Evolutionary conservation across 2,888 invertebrate species (phyloP).

Genomic region (Tipula helvola): DNA sequence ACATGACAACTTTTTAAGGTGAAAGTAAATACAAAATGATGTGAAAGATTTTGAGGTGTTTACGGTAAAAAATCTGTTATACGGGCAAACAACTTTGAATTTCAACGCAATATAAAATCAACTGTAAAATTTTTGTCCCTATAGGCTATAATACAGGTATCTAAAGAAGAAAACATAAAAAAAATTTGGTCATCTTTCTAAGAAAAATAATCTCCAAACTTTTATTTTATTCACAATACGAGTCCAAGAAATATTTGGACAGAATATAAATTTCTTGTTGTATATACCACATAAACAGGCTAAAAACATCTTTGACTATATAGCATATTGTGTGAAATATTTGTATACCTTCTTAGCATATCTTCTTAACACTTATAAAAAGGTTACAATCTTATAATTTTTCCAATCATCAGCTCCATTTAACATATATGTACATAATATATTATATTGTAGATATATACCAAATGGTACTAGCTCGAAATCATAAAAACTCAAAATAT

Average conservation of each 20-base stretch:
- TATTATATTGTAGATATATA: too few relatives aligned
- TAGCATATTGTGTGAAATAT: not conserved
- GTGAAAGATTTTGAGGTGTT: too few relatives aligned
- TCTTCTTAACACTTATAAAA: not conserved
- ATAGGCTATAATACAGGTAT: not conserved
- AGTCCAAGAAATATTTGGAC: not conserved
- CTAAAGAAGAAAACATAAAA: not conserved
- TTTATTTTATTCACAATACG: not conserved
- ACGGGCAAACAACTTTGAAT: too few relatives aligned
- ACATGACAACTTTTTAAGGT: too few relatives aligned
- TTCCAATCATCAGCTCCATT: not conserved
- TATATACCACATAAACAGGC: not conserved
- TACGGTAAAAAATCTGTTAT: too few relatives aligned
- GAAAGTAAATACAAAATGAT: too few relatives aligned
- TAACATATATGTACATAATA: too few relatives aligned
- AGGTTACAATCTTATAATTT: not conserved
- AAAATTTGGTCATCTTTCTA: not conserved
- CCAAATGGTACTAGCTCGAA: too few relatives aligned
- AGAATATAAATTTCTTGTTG: not conserved
- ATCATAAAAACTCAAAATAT: not conserved
- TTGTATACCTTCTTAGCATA: not conserved
- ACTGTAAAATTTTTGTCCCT: too few relatives aligned
- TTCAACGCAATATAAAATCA: too few relatives aligned
- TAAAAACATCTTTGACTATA: too few relatives aligned
- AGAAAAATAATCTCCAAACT: not conserved